Evolutionary conservation across 2,113 vertebrate genomes (phyloP), one percentile per base, ranked within the genome.

Genomic region (Corydoras sp.): DNA sequence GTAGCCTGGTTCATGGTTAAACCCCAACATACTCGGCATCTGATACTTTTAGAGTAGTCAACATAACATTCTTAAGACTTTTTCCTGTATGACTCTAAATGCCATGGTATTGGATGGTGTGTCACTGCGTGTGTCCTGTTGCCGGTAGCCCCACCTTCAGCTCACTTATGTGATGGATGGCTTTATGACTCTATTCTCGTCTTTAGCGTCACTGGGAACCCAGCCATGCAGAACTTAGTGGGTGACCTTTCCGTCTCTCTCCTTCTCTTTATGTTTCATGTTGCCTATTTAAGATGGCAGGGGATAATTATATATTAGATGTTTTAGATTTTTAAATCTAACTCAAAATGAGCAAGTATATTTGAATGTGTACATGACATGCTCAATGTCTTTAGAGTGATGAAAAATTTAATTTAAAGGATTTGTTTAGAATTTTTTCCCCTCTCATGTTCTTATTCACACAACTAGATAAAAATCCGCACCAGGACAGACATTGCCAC

Each of bases 141-240:
- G 31, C 75, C 79, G 74, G 77, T 71, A 70, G 66, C 63, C 77
- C 75, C 65, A 83, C 82, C 84, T 77, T 73, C 85, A 81, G 74
- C 84, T 82, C 13, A 77, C 77, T 81, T 81, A 69, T 76, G 73
- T 85, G 87, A 87, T 74, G 76, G 83, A 89, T 84, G 80, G 79
- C 81, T 88, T 83, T 82, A 82, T 85, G 81, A n/a, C 72, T 68
- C 85, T 90, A 89, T 89, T 89, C 87, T 78, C n/a, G 82, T 82
- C 66, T n/a, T 4, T n/a, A 79, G 82, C 72, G 80, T 87, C 87
- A 84, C 73, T 0, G 65, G 73, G 76, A 76, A 76, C 75, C 74
- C 49, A 66, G 73, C 79, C 68, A 73, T 72, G 55, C 75, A 68
- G 56, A 67, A 73, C 60, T 0, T 43, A 79, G 63, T 77, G 84